Conservation (phyloP, 2,888 invertebrate genomes). For the Tetramorium bicarinatum region DNA sequence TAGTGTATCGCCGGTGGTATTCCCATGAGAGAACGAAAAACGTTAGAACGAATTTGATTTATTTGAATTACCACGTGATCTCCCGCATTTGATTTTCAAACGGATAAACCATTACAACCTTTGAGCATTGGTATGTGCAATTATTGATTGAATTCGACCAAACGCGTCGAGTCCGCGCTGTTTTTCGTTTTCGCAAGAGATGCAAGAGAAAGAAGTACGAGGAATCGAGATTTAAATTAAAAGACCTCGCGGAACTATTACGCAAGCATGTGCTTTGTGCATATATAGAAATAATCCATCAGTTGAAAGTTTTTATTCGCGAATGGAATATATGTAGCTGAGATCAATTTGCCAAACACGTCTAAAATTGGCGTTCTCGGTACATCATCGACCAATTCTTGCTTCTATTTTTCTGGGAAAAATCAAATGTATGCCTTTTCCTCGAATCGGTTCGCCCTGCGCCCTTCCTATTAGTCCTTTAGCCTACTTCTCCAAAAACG, state of each 20-base stretch:
- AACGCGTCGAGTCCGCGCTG: background rate
- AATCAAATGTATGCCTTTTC: background rate
- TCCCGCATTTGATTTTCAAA: slow-evolving; percentile 18
- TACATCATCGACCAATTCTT: background rate
- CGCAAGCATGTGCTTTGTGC: background rate
- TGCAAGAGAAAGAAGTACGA: background rate
- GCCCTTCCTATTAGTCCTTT: background rate
- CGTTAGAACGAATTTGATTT: slow-evolving; percentile 34
- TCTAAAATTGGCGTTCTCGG: slow-evolving; percentile 16
- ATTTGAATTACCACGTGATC: background rate
- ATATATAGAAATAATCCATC: slow-evolving; percentile 27
- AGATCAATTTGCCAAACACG: slow-evolving; percentile 29
- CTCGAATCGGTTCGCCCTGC: background rate
- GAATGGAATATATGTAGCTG: background rate
- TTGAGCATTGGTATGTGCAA: background rate
- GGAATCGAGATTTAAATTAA: slow-evolving; percentile 2
- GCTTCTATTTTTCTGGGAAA: background rate
- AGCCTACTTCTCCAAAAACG: background rate
- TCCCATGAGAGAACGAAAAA: slow-evolving; percentile 11
- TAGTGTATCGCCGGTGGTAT: slow-evolving; percentile 13
- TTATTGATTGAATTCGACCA: slow-evolving; percentile 21
- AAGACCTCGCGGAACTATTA: slow-evolving; percentile 1
- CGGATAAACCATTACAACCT: background rate
- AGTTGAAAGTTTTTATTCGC: background rate
- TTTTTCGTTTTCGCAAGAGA: background rate